Percentiles rank a stretch among this genome's conserved stretches.
Evolutionary conservation across 2,888 invertebrate genomes (phyloP).

Genomic region (Galeruca laticollis): DNA sequence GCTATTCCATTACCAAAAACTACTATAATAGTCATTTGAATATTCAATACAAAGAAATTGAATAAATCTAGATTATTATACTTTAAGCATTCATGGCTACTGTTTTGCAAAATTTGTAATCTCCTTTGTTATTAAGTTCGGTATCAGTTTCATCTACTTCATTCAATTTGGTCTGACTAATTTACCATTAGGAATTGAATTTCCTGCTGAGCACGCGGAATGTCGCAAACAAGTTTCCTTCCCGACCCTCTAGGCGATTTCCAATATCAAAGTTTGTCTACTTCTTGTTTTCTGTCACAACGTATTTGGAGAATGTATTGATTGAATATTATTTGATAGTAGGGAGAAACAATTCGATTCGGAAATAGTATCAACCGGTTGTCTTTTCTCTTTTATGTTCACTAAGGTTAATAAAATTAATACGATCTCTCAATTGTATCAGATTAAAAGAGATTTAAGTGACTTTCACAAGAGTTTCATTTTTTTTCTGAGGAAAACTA

Average conservation of each 20-base stretch:
- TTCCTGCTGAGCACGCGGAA: conserved; percentile 21
- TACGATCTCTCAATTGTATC: not conserved
- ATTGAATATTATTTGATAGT: conserved; percentile 15
- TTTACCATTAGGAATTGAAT: conserved; percentile 14
- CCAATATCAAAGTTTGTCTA: conserved; percentile 13
- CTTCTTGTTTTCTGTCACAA: conserved; percentile 7
- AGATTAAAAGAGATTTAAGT: not conserved
- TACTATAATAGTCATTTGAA: too few species aligned
- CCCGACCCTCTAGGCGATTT: conserved; percentile 5
- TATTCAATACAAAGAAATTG: too few species aligned
- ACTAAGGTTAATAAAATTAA: conserved; percentile 7
- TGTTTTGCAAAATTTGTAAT: not conserved
- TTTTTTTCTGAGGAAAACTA: too few species aligned
- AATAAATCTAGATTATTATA: too few species aligned
- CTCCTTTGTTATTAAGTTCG: not conserved
- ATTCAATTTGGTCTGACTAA: not conserved
- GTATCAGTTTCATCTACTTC: conserved; percentile 3
- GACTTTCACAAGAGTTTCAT: too few species aligned
- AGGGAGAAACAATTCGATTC: conserved; percentile 9
- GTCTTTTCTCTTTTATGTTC: not conserved
- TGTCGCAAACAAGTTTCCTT: not conserved
- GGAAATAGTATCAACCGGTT: conserved; percentile 13
- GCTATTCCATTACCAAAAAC: too few species aligned
- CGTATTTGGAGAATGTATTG: conserved; percentile 15
- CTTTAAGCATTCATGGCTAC: too few species aligned